Base-by-base conservation (phyloP, 53 echinoderm and acorn worm genomes). In the Actinopyga echinites region DNA sequence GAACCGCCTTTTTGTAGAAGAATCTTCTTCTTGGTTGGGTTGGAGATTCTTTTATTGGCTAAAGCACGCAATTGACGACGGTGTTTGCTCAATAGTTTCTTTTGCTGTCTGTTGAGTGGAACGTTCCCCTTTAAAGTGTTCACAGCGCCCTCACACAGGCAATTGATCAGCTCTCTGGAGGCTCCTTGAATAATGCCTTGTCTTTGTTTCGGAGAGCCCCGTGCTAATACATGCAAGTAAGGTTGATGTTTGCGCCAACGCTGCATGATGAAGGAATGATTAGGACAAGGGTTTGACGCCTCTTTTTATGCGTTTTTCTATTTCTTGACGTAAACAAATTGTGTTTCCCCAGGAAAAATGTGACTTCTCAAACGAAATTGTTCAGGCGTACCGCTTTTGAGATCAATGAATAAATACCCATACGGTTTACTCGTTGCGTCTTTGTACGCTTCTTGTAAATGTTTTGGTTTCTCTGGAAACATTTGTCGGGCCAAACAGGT, bases 361-460 rank as follows among this genome's bases (percentile, higher is more conserved):
- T 90, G 82, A 6, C 85, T 83, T 12, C 88, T 57, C 58, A 95
- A 64, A 0, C 95, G 60, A 28, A 90, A 38, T 28, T 64, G 29
- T 30, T 95, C 95, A 8, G 82, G 74, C 38, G 92, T 94, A 55
- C 75, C 71, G 2, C 90, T 86, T 83, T 95, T 95, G 15, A 95
- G 62, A 45, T 95, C 92, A 8, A 95, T 80, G 38, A 95, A 62
- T 30, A 95, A 88, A 22, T 95, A 92, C 8, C 87, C 87, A 54
- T 87, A 91, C 22, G 94, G 87, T 23, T 64, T 23, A 40, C 32
- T 17, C n/a, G 91, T 94, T 0, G 89, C 91, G 61, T 93, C 91
- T 20, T 49, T 64, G 71, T 78, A 94, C 0, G 82, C 89, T 31
- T 91, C 93, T 73, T 90, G 85, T 38, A 92, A 69, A 67, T 74